Percentiles rank a stretch among this genome's conserved stretches.
Evolutionary conservation across 2,797 vertebrate genomes (phyloP).

Genomic region (Oceanodroma leucorhoa): DNA sequence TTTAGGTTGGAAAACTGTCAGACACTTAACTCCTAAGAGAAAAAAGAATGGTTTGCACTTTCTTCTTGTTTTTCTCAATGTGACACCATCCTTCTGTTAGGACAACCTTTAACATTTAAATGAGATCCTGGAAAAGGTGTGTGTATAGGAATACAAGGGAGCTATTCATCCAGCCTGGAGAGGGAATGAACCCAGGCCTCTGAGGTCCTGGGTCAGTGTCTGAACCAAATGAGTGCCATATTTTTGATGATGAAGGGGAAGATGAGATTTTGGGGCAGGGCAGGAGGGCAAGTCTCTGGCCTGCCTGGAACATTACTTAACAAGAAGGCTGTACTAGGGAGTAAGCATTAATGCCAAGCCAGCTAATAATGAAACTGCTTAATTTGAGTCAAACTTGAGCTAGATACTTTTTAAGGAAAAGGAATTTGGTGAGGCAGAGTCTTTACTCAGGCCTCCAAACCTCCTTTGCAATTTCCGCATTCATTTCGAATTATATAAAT

Average conservation of each 20-base stretch:
- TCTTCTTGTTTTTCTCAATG: not conserved
- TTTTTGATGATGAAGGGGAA: not conserved
- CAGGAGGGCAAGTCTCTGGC: not conserved
- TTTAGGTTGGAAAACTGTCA: not conserved
- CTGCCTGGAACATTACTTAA: not conserved
- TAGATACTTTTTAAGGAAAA: not conserved
- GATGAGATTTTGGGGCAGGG: not conserved
- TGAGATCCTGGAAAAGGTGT: not conserved
- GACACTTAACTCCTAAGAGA: not conserved
- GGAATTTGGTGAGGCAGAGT: not conserved
- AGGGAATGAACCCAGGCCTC: not conserved
- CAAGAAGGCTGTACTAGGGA: not conserved
- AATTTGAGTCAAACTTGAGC: not conserved
- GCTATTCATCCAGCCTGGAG: not conserved
- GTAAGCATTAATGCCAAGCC: not conserved
- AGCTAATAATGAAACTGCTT: not conserved
- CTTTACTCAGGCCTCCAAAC: not conserved
- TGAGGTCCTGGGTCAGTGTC: not conserved
- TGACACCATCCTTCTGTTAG: not conserved
- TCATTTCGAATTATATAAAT: not conserved
- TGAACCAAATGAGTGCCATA: not conserved
- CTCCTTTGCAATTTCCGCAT: not conserved
- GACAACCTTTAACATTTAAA: not conserved
- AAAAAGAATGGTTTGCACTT: not conserved
- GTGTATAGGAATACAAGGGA: not conserved